Conservation (phyloP, 2,888 invertebrate species). For the Ormyrus rosae region DNA sequence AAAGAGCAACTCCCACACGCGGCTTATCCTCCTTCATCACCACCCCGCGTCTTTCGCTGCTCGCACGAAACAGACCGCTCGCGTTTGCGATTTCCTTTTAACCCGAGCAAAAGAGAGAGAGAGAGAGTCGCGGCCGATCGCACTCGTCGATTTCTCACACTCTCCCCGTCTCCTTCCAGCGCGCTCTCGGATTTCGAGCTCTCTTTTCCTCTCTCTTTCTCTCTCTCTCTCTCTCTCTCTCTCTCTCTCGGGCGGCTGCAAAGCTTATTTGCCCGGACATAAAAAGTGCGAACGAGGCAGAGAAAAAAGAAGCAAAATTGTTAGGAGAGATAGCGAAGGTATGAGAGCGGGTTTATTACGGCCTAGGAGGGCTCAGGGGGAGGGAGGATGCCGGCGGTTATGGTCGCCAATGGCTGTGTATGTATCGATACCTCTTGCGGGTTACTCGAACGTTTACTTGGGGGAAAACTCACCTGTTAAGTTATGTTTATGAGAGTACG, state of each 20-base stretch:
- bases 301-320: conserved; percentile 16
- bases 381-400: neutral
- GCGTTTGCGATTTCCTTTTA: conserved; percentile 73
- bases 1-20: conserved; percentile 59
- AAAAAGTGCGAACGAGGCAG: conserved; percentile 39
- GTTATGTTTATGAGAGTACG: conserved; percentile 39
- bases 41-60: conserved; percentile 50
- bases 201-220: conserved; percentile 46
- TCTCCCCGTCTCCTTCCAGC: conserved; percentile 38
- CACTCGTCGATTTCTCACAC: conserved; percentile 74
- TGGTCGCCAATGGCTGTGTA: conserved; percentile 6
- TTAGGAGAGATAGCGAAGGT: conserved; percentile 21
- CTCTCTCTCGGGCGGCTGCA: conserved; percentile 15
- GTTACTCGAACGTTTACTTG: neutral
- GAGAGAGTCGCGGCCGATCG: conserved; percentile 66
- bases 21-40: conserved; percentile 72
- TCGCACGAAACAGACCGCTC: conserved; percentile 55
- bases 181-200: conserved; percentile 27
- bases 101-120: conserved; percentile 56
- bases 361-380: conserved; percentile 7
- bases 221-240: conserved; percentile 47
- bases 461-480: conserved; percentile 34
- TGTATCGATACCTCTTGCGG: conserved; percentile 22
- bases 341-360: conserved; percentile 38
- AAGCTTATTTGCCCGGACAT: conserved; percentile 41